These are phyloP conservation scores for Numenius arquata DNA, from an alignment of 2,113 vertebrate species.

Conservation along the genomic window DNA sequence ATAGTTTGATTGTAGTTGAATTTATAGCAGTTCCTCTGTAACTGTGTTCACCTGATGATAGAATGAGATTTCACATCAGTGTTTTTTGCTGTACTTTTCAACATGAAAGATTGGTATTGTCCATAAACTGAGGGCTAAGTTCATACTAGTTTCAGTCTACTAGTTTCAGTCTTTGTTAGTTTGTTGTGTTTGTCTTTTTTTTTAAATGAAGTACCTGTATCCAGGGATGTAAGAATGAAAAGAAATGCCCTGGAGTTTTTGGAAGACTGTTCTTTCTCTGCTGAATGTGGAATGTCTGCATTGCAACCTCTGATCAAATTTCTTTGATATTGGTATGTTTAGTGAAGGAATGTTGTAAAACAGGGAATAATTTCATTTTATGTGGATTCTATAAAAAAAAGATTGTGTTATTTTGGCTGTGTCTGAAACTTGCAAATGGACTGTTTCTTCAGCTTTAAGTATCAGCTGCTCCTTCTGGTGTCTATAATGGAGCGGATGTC, in stretches of 20 bases:
- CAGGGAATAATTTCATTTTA: neutral
- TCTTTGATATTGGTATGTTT: neutral
- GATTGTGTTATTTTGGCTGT: neutral
- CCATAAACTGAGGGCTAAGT: neutral
- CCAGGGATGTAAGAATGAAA: neutral
- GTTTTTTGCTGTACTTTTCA: neutral
- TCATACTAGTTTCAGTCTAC: neutral
- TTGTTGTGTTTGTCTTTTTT: neutral
- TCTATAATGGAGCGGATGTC: conserved; percentile 26
- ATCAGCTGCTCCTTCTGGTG: conserved; percentile 55
- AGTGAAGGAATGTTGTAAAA: conserved; percentile 11
- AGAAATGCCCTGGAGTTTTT: neutral
- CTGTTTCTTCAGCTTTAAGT: conserved; percentile 26
- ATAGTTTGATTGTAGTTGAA: neutral
- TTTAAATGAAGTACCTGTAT: neutral
- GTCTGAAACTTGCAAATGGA: neutral
- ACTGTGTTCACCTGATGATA: neutral
- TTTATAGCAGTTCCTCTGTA: neutral
- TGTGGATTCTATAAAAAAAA: neutral
- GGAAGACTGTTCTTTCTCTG: neutral
- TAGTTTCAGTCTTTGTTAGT: neutral
- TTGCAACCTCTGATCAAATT: neutral
- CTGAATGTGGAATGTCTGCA: neutral
- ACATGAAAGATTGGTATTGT: neutral
- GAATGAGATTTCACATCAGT: neutral